phyloP scores from a whole-genome alignment of 1,140 invertebrate species.

The Drosophila seguyi region DNA sequence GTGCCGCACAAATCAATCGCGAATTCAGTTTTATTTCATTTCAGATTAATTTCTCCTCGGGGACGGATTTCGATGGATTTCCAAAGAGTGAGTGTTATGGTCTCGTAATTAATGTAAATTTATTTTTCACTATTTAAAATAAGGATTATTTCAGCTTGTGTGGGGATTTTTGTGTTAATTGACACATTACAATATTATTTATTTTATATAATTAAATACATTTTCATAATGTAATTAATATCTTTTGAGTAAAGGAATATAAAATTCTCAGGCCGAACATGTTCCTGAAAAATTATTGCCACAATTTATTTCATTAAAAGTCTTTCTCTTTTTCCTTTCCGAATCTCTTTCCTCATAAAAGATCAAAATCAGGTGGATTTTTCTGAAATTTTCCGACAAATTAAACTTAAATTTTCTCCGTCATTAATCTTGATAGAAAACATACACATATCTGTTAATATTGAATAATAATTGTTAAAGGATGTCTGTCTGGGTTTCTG shows the following conservation, averaged over 20 bases:
- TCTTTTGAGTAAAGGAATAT: too few relatives aligned
- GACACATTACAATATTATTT: not conserved
- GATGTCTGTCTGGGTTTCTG: slow-evolving; percentile 31
- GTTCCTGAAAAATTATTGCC: not conserved
- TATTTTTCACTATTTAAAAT: slow-evolving; percentile 6
- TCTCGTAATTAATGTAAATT: slow-evolving; percentile 8
- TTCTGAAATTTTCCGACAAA: slow-evolving; percentile 46
- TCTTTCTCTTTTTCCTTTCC: too few relatives aligned
- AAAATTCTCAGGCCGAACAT: not conserved
- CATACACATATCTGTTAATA: slow-evolving; percentile 26
- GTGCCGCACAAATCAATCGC: slow-evolving; percentile 18
- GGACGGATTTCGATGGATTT: not conserved
- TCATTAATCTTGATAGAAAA: slow-evolving; percentile 40
- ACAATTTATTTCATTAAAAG: not conserved
- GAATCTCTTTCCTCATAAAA: too few relatives aligned
- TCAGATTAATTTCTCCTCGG: slow-evolving; percentile 9
- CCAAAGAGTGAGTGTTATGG: slow-evolving; percentile 9
- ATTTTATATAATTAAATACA: not conserved
- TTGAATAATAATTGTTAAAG: slow-evolving; percentile 57
- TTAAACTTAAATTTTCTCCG: slow-evolving; percentile 42
- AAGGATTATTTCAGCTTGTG: not conserved
- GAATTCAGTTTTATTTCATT: slow-evolving; percentile 23
- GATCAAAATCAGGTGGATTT: slow-evolving; percentile 25
- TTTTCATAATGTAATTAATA: not conserved
- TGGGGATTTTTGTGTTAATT: not conserved